phyloP scores from a whole-genome alignment of 2,113 vertebrate species.

The Formicarius rufipectus region DNA sequence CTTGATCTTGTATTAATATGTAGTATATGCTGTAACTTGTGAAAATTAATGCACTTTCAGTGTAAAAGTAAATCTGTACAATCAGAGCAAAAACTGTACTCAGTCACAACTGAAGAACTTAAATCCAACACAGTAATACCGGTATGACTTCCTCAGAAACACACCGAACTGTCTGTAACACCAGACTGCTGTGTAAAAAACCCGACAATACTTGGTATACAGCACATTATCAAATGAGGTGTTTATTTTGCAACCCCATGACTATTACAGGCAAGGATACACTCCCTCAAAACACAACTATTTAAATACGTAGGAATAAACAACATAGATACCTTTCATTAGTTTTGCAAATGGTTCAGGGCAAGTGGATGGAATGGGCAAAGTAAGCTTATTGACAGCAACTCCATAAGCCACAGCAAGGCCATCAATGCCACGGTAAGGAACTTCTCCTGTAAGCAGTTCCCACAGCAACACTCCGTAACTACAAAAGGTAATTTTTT shows the following conservation, averaged over 20 bases:
- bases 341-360: conserved; percentile 94
- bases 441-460: conserved; percentile 94
- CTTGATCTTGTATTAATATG: not conserved
- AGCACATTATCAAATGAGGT: not conserved
- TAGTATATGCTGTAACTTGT: not conserved
- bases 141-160: not conserved
- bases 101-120: not conserved
- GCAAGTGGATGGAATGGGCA: conserved; percentile 95
- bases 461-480: conserved; percentile 97
- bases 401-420: conserved; percentile 95
- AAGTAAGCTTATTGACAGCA: conserved; percentile 93
- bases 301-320: not conserved
- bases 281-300: not conserved
- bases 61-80: not conserved
- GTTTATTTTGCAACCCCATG: not conserved
- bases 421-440: conserved; percentile 94
- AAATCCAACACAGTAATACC: not conserved
- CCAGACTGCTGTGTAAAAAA: not conserved
- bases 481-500: conserved; percentile 72
- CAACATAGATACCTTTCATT: conserved; percentile 87
- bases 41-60: not conserved
- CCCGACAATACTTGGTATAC: not conserved
- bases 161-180: not conserved
- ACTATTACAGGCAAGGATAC: not conserved
- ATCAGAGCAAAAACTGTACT: not conserved